phyloP scores from a whole-genome alignment of 2,888 invertebrate genomes.

The Syrphus vitripennis region DNA sequence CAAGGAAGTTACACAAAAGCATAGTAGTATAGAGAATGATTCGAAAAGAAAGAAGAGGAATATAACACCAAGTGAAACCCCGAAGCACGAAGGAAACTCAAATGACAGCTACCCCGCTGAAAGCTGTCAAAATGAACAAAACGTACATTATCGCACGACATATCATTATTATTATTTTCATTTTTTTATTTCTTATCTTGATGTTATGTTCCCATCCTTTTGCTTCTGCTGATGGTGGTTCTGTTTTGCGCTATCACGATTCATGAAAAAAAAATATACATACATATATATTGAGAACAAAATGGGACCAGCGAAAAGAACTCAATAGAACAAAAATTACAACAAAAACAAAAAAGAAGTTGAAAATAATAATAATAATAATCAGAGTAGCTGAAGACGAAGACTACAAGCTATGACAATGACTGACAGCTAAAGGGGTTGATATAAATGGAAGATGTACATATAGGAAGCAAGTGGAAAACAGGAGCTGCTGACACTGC shows the following conservation, averaged over 20 bases:
- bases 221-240: neutral
- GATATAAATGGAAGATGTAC: conserved; percentile 54
- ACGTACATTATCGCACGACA: conserved; percentile 71
- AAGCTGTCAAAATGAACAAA: conserved; percentile 69
- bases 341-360: conserved; percentile 31
- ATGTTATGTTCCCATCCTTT: conserved; percentile 57
- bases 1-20: conserved; percentile 65
- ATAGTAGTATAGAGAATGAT: conserved; percentile 13
- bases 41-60: neutral
- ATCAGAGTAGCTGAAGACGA: conserved; percentile 45
- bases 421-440: conserved; percentile 55
- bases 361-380: conserved; percentile 58
- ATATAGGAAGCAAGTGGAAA: conserved; percentile 4
- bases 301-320: conserved; percentile 15
- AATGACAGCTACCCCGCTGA: conserved; percentile 70
- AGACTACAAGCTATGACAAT: conserved; percentile 11
- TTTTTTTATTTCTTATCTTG: conserved; percentile 42
- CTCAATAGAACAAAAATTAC: conserved; percentile 41
- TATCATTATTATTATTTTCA: conserved; percentile 70
- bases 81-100: conserved; percentile 56
- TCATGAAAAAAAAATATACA: neutral
- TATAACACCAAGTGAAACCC: conserved; percentile 20
- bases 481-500: conserved; percentile 30
- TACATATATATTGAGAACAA: neutral
- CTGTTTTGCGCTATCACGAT: conserved; percentile 17